Conservation (phyloP, 2,797 vertebrate genomes). For the Pseudochromis fuscus region DNA sequence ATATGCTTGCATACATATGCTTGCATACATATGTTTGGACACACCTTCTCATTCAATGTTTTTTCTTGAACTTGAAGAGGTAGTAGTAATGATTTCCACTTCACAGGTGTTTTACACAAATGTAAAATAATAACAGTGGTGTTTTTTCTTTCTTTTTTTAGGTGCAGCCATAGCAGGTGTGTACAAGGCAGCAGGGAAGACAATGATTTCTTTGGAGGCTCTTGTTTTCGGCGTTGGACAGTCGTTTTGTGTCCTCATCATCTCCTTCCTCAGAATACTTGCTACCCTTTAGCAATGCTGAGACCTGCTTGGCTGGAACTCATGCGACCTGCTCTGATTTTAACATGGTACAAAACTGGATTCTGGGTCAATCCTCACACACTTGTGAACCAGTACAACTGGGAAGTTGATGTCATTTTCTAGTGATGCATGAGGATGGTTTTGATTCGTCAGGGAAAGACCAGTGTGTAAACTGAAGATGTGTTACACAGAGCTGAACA, state of each 20-base stretch:
- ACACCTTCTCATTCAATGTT: too few relatives aligned
- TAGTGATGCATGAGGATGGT: conserved; percentile 20
- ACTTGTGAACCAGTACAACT: conserved; percentile 8
- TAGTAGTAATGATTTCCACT: too few relatives aligned
- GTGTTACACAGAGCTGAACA: conserved; percentile 9
- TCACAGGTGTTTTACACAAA: too few relatives aligned
- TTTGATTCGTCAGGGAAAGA: conserved; percentile 7
- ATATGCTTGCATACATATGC: too few relatives aligned
- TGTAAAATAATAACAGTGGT: not conserved
- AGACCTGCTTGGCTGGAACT: not conserved
- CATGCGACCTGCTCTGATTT: not conserved
- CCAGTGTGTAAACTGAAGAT: conserved; percentile 1
- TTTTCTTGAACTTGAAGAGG: too few relatives aligned
- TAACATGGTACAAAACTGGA: not conserved
- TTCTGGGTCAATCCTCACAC: conserved; percentile 2
- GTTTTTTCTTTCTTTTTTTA: conserved; percentile 51
- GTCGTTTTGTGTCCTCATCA: conserved; percentile 92
- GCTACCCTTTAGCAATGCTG: conserved; percentile 91
- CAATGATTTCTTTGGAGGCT: conserved; percentile 94
- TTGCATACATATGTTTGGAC: too few relatives aligned
- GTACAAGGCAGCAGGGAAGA: conserved; percentile 95
- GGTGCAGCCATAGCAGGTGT: conserved; percentile 97
- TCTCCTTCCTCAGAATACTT: conserved; percentile 94
- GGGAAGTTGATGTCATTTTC: conserved; percentile 43
- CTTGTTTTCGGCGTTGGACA: conserved; percentile 95